A percentile compares a stretch with the other conserved stretches of the same genome.
These are phyloP conservation scores for Pygmarrhopalites habei DNA, from an alignment of 1,140 invertebrate species.

Conservation along the genomic window DNA sequence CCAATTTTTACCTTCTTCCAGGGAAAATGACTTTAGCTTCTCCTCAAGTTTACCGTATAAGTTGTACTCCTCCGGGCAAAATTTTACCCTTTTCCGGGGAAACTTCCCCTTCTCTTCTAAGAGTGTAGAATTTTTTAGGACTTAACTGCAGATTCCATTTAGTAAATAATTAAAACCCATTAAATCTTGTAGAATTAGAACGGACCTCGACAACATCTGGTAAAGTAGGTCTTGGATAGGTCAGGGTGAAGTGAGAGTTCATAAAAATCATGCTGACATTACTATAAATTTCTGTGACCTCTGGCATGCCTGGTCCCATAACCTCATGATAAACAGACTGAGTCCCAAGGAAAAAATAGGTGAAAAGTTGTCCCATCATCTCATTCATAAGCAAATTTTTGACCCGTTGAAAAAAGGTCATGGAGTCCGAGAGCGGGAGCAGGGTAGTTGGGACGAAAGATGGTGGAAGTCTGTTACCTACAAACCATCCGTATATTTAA, in stretches of 20 bases:
- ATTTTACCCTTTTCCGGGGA: too few species aligned
- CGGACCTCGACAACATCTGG: conserved; percentile 52
- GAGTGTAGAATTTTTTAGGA: too few species aligned
- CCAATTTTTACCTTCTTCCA: too few species aligned
- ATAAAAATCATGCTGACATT: conserved; percentile 49
- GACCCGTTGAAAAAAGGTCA: conserved; percentile 46
- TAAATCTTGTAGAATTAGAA: too few species aligned
- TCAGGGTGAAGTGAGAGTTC: conserved; percentile 52
- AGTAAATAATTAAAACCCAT: too few species aligned
- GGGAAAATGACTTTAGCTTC: too few species aligned
- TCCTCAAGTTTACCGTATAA: too few species aligned
- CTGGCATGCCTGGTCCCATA: conserved; percentile 40
- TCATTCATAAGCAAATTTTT: not conserved
- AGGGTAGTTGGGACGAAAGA: conserved; percentile 53
- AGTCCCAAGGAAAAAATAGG: not conserved
- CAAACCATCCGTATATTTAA: too few species aligned
- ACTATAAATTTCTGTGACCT: conserved; percentile 45
- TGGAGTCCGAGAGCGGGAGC: conserved; percentile 40
- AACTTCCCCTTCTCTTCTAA: too few species aligned
- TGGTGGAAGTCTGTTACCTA: conserved; percentile 55
- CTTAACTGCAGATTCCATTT: too few species aligned
- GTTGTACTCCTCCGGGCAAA: too few species aligned
- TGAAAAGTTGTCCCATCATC: too few species aligned
- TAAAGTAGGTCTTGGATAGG: conserved; percentile 45
- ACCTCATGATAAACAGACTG: not conserved